These are phyloP conservation scores for Cylloceria caligata DNA, from an alignment of 2,888 invertebrate genomes.

Conservation along the genomic window DNA sequence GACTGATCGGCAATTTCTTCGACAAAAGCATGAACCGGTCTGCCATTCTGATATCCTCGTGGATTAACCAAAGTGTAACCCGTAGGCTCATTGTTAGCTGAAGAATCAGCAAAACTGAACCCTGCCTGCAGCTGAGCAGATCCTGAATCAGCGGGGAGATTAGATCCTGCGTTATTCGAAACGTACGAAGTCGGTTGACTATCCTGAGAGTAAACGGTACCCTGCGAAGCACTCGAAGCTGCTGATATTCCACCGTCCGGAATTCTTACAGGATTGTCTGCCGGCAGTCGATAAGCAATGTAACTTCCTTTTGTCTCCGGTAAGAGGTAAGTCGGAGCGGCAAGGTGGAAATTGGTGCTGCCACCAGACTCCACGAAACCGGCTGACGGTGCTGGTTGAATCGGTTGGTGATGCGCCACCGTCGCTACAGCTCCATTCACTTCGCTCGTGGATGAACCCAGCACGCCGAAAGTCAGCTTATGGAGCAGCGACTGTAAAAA, in stretches of 20 bases:
- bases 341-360: slow-evolving; percentile 20
- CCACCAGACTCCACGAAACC: not conserved
- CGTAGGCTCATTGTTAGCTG: not conserved
- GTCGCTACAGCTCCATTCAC: not conserved
- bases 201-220: slow-evolving; percentile 24
- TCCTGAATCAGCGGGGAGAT: not conserved
- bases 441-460: slow-evolving; percentile 24
- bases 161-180: not conserved
- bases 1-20: not conserved
- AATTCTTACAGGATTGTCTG: slow-evolving; percentile 19
- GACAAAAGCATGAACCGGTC: slow-evolving; percentile 15
- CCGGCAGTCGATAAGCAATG: slow-evolving; percentile 56
- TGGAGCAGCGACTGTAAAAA: slow-evolving; percentile 46
- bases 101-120: not conserved
- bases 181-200: slow-evolving; percentile 14
- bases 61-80: slow-evolving; percentile 17
- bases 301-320: slow-evolving; percentile 41
- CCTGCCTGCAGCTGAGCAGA: not conserved
- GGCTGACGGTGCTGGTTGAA: not conserved
- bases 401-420: not conserved
- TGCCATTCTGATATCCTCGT: slow-evolving; percentile 21
- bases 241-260: not conserved
- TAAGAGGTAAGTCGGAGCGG: slow-evolving; percentile 45
- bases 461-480: slow-evolving; percentile 47
- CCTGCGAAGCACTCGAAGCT: not conserved